Base-by-base conservation (phyloP, 1,140 invertebrate genomes). In the Drosophila pectinifera region DNA sequence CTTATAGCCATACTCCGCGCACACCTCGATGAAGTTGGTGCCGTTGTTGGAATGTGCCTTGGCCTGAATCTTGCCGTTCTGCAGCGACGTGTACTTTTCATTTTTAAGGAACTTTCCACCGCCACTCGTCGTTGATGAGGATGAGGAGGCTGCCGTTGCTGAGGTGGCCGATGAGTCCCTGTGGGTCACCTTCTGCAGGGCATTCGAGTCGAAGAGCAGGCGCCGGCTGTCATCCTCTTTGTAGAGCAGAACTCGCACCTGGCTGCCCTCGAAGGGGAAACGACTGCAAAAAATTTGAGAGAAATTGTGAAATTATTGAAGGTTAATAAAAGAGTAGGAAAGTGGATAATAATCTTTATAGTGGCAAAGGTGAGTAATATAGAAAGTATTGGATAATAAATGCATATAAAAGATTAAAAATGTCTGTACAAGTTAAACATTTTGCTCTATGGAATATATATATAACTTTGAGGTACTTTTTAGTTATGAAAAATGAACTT, bases 141-240 rank as follows among this genome's bases (percentile, higher is more conserved):
- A 31, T 11, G 49, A 49, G 22, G 69, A 55, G 31, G 73, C 10
- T 45, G 36, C 59, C 36, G 63, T 31, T 39, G 56, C 58, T n/a
- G 63, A n/a, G 41, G 70, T 42, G 36, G 38, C 43, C n/a, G 64
- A 69, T 39, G 64, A 6, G 48, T 91, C 91, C 73, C 92, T 86
- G 73, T 86, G 61, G 55, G 68, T 78, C 68, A 92, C 90, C 78
- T 92, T 95, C 62, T 95, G 93, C 79, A 96, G 93, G 26, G 95
- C 94, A 73, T 95, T 94, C 5, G 97, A 98, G 93, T 98, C 97
- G 92, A 97, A 98, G 8, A 98, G 93, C 18, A 98, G 93, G 80
- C 96, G 96, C 59, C 96, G 94, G 85, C 95, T 95, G 81, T 98
- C 97, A 91, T 96, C 96, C 93, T 98, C 97, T 76, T 95, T 95